Conservation (phyloP, 2,888 invertebrate genomes). For the Synanthedon vespiformis region DNA sequence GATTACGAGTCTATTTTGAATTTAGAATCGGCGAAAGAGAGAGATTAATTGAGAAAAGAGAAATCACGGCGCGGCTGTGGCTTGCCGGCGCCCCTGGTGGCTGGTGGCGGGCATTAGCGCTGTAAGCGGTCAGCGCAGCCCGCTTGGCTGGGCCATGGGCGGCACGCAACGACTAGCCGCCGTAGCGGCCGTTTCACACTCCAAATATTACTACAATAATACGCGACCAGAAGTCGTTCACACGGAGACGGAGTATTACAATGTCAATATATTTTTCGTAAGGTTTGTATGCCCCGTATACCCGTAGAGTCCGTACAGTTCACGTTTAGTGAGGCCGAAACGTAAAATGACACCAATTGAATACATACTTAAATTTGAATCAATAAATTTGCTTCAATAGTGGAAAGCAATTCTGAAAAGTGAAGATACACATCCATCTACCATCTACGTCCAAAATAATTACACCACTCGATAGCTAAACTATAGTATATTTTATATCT, state of each 20-base stretch:
- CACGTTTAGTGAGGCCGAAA: too few species aligned
- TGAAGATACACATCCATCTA: too few species aligned
- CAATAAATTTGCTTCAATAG: too few species aligned
- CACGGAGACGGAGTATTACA: slow-evolving; percentile 41
- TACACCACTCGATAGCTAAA: too few species aligned
- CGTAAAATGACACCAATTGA: too few species aligned
- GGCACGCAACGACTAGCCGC: slow-evolving; percentile 75
- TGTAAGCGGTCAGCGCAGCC: slow-evolving; percentile 59
- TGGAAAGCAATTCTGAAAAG: too few species aligned
- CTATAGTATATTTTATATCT: too few species aligned
- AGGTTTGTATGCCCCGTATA: slow-evolving; percentile 69
- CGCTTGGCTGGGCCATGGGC: slow-evolving; percentile 74
- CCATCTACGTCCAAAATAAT: too few species aligned
- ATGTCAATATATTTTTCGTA: slow-evolving; percentile 78
- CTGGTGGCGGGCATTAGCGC: slow-evolving; percentile 45
- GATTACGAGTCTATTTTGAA: slow-evolving; percentile 5
- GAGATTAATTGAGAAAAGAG: too few species aligned
- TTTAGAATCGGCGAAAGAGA: too few species aligned
- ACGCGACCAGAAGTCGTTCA: slow-evolving; percentile 48
- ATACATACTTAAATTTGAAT: too few species aligned
- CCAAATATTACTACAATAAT: slow-evolving; percentile 55
- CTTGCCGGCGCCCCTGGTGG: slow-evolving; percentile 46
- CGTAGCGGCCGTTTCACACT: slow-evolving; percentile 61
- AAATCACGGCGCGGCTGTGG: slow-evolving; percentile 36
- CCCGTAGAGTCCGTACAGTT: too few species aligned